Evolutionary conservation across 2,113 vertebrate genomes (phyloP), one percentile per base, ranked within the genome.

Genomic region (Plestiodon gilberti): DNA sequence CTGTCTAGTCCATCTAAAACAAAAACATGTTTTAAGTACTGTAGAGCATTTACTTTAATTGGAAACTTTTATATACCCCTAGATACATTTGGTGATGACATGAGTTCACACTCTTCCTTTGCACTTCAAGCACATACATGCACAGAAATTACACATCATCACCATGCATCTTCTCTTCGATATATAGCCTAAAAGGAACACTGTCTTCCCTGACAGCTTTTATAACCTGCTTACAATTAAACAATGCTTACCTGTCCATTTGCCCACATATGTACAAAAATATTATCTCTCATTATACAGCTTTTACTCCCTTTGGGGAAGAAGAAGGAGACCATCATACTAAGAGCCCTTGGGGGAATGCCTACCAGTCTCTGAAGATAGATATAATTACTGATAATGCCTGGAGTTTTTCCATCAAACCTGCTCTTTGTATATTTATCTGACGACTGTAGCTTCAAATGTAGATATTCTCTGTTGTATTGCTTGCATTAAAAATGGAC

Each of bases 1-100:
- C 55, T 85, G 48, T 18, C 43, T 48, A 48, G 9, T 43, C 18
- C 10, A 23, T 35, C 30, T 87, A 61, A 93, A 93, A 86, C 84
- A 93, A 89, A 92, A 77, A 0, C 38, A 86, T 1, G n/a, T 93
- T 93, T 92, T 90, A 90, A 92, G n/a, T n/a, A n/a, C n/a, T n/a
- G n/a, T 89, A 90, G 89, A 91, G 81, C 52, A 76, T 22, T 89
- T 89, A 23, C 84, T 84, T 87, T 91, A 93, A 89, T 83, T 89
- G 70, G 67, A 78, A 71, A 22, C 59, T 88, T 55, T 70, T 84
- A 57, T 76, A 61, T 84, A 87, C 90, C 71, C 87, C 17, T 90
- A 70, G 73, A 78, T 92, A 25, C 65, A 81, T 92, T 95, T 94
- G 85, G 82, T 69, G 86, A 88, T 93, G 91, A 93, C 90, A 94